Percentiles rank a stretch among this genome's conserved stretches.
phyloP scores from a whole-genome alignment of 1,140 invertebrate species.

The Monomorium pharaonis region DNA sequence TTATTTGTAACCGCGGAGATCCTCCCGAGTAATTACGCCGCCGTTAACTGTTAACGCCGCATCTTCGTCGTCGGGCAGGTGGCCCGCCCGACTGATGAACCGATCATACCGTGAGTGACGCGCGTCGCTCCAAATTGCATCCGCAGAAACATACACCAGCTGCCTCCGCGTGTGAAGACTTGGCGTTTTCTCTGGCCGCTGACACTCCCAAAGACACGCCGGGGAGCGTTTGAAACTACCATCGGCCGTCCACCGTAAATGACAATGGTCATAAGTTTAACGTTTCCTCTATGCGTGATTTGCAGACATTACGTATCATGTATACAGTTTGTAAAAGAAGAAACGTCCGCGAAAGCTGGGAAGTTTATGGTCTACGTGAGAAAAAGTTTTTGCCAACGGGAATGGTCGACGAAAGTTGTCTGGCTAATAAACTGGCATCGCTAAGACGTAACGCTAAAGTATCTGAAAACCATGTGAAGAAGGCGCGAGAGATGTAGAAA shows the following conservation, averaged over 20 bases:
- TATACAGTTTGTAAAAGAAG: background rate
- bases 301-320: background rate
- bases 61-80: constrained; percentile 80
- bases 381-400: background rate
- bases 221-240: background rate
- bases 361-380: background rate
- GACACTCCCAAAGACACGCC: constrained; percentile 16
- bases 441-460: background rate
- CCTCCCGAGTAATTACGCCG: constrained; percentile 82
- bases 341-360: background rate
- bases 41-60: constrained; percentile 82
- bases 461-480: background rate
- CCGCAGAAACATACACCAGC: constrained; percentile 47
- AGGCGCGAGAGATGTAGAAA: too few species aligned
- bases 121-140: constrained; percentile 58
- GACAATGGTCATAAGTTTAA: constrained; percentile 1
- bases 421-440: background rate
- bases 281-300: background rate
- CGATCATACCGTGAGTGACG: constrained; percentile 64
- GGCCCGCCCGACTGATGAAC: constrained; percentile 67
- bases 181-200: background rate
- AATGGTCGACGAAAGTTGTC: background rate
- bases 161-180: constrained; percentile 20
- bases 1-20: constrained; percentile 80
- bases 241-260: background rate